A percentile compares a stretch with the other conserved stretches of the same genome.
Evolutionary conservation across 2,888 invertebrate genomes (phyloP).

Genomic region (Julus scandinavius): DNA sequence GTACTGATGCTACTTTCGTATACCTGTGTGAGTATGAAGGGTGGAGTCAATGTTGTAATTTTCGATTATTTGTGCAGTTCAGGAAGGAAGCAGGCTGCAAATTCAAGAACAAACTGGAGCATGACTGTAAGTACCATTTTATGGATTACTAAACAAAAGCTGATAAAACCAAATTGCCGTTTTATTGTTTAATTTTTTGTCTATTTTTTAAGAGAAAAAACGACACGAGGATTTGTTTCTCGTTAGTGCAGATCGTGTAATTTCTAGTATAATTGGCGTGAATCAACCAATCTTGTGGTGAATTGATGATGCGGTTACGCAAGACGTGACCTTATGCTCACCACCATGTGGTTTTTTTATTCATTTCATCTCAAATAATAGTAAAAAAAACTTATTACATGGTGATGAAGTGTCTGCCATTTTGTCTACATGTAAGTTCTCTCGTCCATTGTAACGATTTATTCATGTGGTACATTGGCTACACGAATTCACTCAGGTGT

Average conservation of each 20-base stretch:
- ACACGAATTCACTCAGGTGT: neutral
- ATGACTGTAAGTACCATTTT: conserved; percentile 11
- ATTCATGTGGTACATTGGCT: neutral
- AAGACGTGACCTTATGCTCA: conserved; percentile 6
- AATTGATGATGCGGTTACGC: neutral
- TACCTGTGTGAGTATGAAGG: neutral
- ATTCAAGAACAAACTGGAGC: neutral
- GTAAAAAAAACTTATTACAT: neutral
- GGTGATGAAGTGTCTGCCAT: neutral
- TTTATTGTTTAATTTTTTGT: conserved; percentile 6
- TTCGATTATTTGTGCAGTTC: neutral
- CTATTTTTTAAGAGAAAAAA: neutral
- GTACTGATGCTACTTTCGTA: neutral
- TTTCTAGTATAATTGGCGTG: neutral
- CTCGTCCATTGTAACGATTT: neutral
- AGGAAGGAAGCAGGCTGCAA: neutral
- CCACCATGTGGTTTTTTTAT: neutral
- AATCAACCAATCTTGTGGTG: neutral
- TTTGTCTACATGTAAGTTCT: neutral
- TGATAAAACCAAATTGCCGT: conserved; percentile 11
- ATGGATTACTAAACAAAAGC: conserved; percentile 32
- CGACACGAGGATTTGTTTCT: neutral
- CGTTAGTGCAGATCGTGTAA: neutral
- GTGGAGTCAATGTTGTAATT: neutral
- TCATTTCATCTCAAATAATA: neutral